Percentiles rank a stretch among this genome's conserved stretches.
phyloP scores from a whole-genome alignment of 2,113 vertebrate genomes.

The Tyto alba region DNA sequence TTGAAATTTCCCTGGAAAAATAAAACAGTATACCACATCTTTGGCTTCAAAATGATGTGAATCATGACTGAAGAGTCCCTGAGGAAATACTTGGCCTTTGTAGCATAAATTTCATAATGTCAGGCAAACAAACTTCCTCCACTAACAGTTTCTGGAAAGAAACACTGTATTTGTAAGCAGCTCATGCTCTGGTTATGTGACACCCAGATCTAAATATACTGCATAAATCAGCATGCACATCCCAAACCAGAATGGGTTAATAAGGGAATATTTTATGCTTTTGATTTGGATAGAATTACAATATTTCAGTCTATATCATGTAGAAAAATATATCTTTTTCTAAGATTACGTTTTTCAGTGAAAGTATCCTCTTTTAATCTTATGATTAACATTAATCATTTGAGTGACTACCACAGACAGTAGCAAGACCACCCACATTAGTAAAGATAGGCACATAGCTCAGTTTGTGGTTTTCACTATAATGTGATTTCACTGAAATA shows the following conservation, averaged over 20 bases:
- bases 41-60: not conserved
- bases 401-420: not conserved
- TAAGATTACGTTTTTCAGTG: not conserved
- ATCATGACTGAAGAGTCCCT: not conserved
- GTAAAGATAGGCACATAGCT: not conserved
- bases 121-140: not conserved
- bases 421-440: not conserved
- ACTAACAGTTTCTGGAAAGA: not conserved
- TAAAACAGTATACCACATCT: not conserved
- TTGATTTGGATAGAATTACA: not conserved
- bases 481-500: not conserved
- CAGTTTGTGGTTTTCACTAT: not conserved
- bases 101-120: not conserved
- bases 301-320: not conserved
- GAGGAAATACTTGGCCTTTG: not conserved
- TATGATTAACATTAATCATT: not conserved
- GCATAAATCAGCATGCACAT: not conserved
- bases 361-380: not conserved
- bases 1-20: not conserved
- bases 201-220: not conserved
- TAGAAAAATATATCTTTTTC: not conserved
- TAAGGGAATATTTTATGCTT: not conserved
- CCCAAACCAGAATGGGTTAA: not conserved
- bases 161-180: not conserved
- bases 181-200: not conserved